Base-by-base conservation (phyloP, 2,888 invertebrate species). In the Ophraella communa region DNA sequence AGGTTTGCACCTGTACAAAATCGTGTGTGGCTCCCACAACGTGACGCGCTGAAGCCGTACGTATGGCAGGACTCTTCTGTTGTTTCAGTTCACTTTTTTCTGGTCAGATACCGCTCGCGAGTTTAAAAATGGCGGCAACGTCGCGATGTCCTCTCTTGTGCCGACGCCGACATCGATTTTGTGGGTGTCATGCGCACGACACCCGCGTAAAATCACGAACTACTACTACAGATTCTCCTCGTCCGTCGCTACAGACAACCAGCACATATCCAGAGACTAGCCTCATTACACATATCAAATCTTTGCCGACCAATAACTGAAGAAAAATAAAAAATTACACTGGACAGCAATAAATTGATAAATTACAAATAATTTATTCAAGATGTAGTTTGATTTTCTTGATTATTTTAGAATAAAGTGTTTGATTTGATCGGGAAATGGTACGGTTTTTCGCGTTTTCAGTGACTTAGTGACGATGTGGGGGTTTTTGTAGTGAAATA, bases 141-240 rank as follows among this genome's bases (percentile, higher is more conserved):
- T 57, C 56, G 45, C 35, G 35, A 23, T 64, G 59, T 47, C 52
- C 47, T 53, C 56, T 63, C 57, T 71, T 69, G 70, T 72, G 74
- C 72, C 75, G 76, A 71, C 75, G 75, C 73, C 74, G 72, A 63
- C 77, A 80, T 79, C 78, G 80, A 79, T 79, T 79, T 79, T 79
- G 71, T 69, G 66, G 72, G 67, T 39, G 71, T 69, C 69, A 68
- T 78, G 78, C 78, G 78, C 79, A 77, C 73, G 76, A 76, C 74
- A 69, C 75, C 76, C 76, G 75, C 75, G 75, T 73, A 73, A 78
- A 77, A 78, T 79, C 78, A 77, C 76, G 75, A 78, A 73, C 76
- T 76, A 75, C 74, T 77, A 73, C 76, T 76, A 75, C 74, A 76
- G 72, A 75, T 74, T 73, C 35, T 39, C 35, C 35, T 39, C 35